These are phyloP conservation scores for Peromyscus attwateri DNA, from an alignment of 2,797 vertebrate species.

Conservation along the genomic window DNA sequence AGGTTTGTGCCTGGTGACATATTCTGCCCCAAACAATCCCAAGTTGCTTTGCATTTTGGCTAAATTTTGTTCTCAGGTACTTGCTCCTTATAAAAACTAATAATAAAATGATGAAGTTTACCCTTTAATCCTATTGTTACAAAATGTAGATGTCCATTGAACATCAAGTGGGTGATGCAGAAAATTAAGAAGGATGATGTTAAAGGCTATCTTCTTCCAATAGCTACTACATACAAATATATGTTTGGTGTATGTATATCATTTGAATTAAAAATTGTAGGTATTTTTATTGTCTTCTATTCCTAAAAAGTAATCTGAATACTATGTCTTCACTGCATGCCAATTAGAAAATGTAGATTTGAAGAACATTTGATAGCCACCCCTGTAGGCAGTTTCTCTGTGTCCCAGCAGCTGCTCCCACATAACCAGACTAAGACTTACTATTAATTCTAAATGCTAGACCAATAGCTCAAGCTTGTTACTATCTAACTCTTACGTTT, in stretches of 20 bases:
- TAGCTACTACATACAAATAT: background rate
- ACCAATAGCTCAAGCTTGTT: too few species aligned
- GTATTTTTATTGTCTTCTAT: background rate
- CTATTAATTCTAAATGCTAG: too few species aligned
- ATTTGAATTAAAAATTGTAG: background rate
- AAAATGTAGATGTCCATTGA: background rate
- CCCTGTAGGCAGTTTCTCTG: too few species aligned
- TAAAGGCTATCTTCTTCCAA: background rate
- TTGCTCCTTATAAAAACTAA: background rate
- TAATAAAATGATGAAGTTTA: background rate
- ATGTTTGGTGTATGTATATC: background rate
- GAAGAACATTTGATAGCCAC: background rate
- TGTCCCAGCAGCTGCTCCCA: too few species aligned
- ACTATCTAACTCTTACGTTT: too few species aligned
- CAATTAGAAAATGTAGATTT: slow-evolving; percentile 29
- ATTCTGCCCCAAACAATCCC: background rate
- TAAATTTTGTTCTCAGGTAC: background rate
- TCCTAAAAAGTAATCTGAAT: background rate
- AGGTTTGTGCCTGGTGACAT: background rate
- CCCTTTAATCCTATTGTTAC: background rate
- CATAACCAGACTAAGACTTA: too few species aligned
- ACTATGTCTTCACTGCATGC: background rate
- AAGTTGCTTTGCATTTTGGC: background rate
- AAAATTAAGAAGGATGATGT: background rate
- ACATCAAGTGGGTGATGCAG: background rate